phyloP scores from a whole-genome alignment of 2,888 invertebrate species.

The Hirtodrosophila duncani region DNA sequence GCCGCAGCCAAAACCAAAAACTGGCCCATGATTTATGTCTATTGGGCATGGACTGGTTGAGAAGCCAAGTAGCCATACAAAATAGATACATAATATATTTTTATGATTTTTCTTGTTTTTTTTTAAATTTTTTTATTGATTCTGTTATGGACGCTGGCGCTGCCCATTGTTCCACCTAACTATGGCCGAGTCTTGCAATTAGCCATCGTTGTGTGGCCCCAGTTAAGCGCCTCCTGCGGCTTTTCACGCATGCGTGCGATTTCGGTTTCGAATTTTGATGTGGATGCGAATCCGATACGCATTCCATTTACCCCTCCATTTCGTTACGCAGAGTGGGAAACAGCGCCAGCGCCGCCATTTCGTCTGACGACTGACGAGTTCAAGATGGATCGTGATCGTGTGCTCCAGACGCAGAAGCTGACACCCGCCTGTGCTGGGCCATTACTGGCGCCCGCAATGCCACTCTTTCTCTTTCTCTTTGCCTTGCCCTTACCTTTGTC shows the following conservation, averaged over 20 bases:
- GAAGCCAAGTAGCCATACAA: constrained; percentile 53
- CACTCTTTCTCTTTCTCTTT: constrained; percentile 13
- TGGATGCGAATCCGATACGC: constrained; percentile 47
- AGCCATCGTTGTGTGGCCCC: constrained; percentile 38
- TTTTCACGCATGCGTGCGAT: constrained; percentile 63
- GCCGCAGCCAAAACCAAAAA: constrained; percentile 42
- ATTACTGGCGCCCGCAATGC: constrained; percentile 35
- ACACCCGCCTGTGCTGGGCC: constrained; percentile 39
- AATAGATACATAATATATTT: constrained; percentile 15
- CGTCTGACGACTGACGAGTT: constrained; percentile 43
- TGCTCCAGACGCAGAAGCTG: constrained; percentile 4
- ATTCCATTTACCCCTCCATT: constrained; percentile 60
- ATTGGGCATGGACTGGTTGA: constrained; percentile 32
- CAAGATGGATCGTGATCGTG: constrained; percentile 45
- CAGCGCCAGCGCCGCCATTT: constrained; percentile 15
- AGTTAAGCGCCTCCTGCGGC: constrained; percentile 61
- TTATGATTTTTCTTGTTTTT: constrained; percentile 18
- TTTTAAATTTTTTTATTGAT: constrained; percentile 43
- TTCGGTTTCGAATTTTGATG: constrained; percentile 38
- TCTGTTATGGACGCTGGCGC: constrained; percentile 44
- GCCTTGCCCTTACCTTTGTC: neutral
- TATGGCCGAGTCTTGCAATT: constrained; percentile 24
- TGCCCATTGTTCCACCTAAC: constrained; percentile 20
- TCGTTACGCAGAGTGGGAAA: constrained; percentile 47
- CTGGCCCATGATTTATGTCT: constrained; percentile 66